Conservation (phyloP, 2,797 vertebrate genomes). For the Heteromormyrus szaboi region DNA sequence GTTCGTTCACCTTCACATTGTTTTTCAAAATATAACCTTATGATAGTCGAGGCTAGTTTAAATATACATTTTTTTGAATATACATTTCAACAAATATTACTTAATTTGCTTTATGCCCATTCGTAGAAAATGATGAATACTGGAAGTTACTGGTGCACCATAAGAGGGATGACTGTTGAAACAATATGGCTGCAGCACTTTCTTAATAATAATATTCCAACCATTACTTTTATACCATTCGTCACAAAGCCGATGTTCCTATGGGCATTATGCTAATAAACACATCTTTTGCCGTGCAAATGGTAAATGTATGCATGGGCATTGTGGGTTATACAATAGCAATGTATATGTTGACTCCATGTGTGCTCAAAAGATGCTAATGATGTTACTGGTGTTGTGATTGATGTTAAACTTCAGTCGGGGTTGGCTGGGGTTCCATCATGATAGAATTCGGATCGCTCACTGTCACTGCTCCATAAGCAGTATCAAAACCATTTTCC, state of each 20-base stretch:
- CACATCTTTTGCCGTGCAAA: neutral
- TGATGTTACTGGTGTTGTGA: neutral
- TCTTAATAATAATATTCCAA: neutral
- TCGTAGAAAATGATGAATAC: neutral
- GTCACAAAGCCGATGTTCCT: neutral
- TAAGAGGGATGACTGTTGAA: neutral
- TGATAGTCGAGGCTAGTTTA: neutral
- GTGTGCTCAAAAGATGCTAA: neutral
- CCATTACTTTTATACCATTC: neutral
- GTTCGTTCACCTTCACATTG: neutral
- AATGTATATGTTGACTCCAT: neutral
- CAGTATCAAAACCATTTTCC: slow-evolving; percentile 68
- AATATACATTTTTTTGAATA: neutral
- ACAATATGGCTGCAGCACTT: neutral
- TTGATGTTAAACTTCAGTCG: slow-evolving; percentile 53
- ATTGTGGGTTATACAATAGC: neutral
- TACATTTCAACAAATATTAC: slow-evolving; percentile 1
- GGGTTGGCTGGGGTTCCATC: slow-evolving; percentile 63
- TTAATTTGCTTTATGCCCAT: neutral
- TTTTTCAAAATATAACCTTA: neutral
- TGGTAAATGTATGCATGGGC: neutral
- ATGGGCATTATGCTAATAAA: neutral
- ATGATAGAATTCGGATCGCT: slow-evolving; percentile 64
- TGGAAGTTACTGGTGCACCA: neutral
- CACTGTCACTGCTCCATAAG: slow-evolving; percentile 75